phyloP scores from a whole-genome alignment of 2,797 vertebrate species.

The Coccyzus lansbergi region DNA sequence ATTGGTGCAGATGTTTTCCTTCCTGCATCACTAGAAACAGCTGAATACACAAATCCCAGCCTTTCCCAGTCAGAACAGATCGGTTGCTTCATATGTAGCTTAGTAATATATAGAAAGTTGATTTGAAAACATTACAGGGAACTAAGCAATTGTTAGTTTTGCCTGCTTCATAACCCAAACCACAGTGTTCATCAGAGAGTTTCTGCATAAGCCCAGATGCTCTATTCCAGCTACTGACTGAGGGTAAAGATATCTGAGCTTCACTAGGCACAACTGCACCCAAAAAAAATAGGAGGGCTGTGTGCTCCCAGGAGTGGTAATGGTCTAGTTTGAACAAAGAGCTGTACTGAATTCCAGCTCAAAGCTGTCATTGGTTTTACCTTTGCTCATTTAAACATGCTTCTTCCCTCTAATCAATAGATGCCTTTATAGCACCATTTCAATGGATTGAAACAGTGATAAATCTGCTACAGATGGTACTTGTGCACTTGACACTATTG shows the following conservation, averaged over 20 bases:
- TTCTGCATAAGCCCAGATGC: neutral
- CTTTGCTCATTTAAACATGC: neutral
- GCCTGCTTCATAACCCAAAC: neutral
- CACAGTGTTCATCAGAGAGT: neutral
- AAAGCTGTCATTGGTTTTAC: neutral
- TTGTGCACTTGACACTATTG: neutral
- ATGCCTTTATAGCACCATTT: neutral
- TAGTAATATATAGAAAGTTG: neutral
- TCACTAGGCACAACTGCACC: neutral
- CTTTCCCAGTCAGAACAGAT: neutral
- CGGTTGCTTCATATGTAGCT: neutral
- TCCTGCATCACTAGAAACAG: slow-evolving; percentile 7
- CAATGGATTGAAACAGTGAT: neutral
- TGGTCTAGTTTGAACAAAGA: neutral
- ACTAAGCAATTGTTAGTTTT: neutral
- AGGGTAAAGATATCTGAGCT: neutral
- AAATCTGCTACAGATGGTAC: neutral
- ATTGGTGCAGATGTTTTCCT: slow-evolving; percentile 8
- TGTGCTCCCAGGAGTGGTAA: neutral
- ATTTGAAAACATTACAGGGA: neutral
- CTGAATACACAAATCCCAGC: slow-evolving; percentile 32
- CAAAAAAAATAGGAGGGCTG: neutral
- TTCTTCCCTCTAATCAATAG: neutral
- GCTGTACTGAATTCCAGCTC: neutral
- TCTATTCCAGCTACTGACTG: neutral